Evolutionary conservation across 2,113 vertebrate species (phyloP).

Genomic region (Hyperopisus bebe): DNA sequence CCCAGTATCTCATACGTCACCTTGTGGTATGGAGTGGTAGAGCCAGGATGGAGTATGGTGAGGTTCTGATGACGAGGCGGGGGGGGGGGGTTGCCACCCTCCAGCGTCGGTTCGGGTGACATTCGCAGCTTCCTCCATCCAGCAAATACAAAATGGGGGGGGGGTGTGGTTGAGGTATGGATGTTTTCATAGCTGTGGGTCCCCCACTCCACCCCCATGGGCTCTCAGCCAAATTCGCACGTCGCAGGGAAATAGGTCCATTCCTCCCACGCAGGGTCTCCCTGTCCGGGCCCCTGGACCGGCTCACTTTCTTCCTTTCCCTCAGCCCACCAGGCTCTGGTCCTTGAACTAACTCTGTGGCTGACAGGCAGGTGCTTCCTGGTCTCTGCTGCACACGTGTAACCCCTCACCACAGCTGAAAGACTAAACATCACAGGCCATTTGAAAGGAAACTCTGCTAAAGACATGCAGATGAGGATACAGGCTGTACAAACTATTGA

Average conservation of each 20-base stretch:
- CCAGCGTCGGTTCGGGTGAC: background rate
- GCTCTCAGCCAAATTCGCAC: background rate
- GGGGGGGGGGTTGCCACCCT: background rate
- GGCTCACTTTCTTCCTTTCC: background rate
- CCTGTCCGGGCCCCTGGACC: background rate
- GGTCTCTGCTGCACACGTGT: background rate
- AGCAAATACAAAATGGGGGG: background rate
- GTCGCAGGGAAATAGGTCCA: background rate
- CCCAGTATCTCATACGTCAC: background rate
- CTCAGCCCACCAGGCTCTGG: background rate
- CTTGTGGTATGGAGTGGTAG: background rate
- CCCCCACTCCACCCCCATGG: background rate
- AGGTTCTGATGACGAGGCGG: background rate
- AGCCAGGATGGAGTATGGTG: background rate
- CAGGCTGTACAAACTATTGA: background rate
- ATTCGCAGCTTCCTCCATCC: background rate
- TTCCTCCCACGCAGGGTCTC: background rate
- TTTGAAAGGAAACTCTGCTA: background rate
- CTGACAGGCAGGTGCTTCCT: background rate
- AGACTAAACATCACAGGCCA: background rate
- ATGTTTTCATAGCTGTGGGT: conserved; percentile 3
- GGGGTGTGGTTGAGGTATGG: background rate
- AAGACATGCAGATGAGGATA: background rate
- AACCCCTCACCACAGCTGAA: background rate
- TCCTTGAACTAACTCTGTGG: background rate